Base-by-base conservation (phyloP, 2,888 invertebrate species). In the Perizoma flavofasciatum region DNA sequence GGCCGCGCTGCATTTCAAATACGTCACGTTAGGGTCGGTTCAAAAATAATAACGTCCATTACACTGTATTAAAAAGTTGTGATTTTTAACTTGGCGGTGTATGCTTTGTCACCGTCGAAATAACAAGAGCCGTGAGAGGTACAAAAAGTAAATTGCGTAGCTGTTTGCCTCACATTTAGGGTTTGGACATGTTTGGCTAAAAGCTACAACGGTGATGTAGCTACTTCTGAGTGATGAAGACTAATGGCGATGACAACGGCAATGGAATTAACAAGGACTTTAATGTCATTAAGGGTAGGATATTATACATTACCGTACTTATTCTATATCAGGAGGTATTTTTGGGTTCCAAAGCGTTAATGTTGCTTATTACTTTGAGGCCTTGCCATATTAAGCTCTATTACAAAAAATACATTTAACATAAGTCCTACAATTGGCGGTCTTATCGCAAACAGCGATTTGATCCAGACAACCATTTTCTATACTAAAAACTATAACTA, bases 91-190 rank as follows among this genome's bases (percentile, higher is more conserved):
- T 32, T 40, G 46, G 45, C 34, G 9, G 6, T n/a, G 46, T 41
- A 45, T 48, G 39, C 22, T 8, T 47, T 60, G 55, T 47, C 55
- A 40, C 40, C 10, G 40, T 39, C 10, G 41, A 35, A 77, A 75
- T 69, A 75, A 72, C 71, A 68, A 72, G 71, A 64, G 71, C 66
- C 55, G 65, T 67, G 69, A 68, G 68, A 69, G 71, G 74, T 69
- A 72, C 3, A 77, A 78, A 78, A 79, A 77, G 73, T 74, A 72
- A 77, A 79, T 75, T 78, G 58, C 39, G 45, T 46, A 10, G 46
- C 34, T 22, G 52, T 49, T 45, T 45, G 6, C 33, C 34, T 37
- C 48, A 59, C 41, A 55, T 55, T 54, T 59, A 50, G 54, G 47
- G 32, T 47, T 61, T 33, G 52, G 56, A 56, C 61, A 56, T 61